Conservation (phyloP, 2,797 vertebrate genomes). For the Lemur catta region DNA sequence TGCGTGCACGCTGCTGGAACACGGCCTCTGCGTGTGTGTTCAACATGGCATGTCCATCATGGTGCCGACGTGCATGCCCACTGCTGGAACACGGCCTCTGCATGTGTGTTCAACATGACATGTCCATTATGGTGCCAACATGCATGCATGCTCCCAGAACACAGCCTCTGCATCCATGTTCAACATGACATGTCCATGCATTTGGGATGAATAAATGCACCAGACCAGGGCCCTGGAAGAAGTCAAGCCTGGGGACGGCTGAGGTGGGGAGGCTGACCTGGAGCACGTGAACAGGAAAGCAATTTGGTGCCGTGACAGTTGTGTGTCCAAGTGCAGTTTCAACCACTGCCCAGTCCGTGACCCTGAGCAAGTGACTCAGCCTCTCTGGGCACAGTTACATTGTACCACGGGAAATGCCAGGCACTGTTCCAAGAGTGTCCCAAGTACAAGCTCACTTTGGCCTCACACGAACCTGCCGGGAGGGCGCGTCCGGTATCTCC, state of each 20-base stretch:
- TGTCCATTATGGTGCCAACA: too few species aligned
- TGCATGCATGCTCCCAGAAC: too few species aligned
- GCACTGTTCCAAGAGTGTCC: not conserved
- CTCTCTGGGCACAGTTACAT: not conserved
- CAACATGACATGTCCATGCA: too few species aligned
- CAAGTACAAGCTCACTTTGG: fast-evolving
- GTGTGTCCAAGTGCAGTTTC: not conserved
- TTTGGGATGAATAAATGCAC: too few species aligned
- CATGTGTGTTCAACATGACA: too few species aligned
- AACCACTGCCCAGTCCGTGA: not conserved
- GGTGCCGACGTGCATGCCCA: fast-evolving
- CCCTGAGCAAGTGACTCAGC: not conserved
- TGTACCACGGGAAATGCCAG: not conserved
- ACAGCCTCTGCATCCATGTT: too few species aligned
- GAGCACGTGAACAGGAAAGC: not conserved
- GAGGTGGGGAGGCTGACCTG: not conserved
- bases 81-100: not conserved
- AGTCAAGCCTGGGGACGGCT: too few species aligned
- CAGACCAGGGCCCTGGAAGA: not conserved
- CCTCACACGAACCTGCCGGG: too few species aligned
- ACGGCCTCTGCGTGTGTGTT: too few species aligned
- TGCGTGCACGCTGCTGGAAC: fast-evolving
- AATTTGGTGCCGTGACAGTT: not conserved
- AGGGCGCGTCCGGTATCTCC: not conserved
- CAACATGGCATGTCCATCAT: too few species aligned